phyloP scores from a whole-genome alignment of 2,888 invertebrate genomes.

The Gari tellinella region DNA sequence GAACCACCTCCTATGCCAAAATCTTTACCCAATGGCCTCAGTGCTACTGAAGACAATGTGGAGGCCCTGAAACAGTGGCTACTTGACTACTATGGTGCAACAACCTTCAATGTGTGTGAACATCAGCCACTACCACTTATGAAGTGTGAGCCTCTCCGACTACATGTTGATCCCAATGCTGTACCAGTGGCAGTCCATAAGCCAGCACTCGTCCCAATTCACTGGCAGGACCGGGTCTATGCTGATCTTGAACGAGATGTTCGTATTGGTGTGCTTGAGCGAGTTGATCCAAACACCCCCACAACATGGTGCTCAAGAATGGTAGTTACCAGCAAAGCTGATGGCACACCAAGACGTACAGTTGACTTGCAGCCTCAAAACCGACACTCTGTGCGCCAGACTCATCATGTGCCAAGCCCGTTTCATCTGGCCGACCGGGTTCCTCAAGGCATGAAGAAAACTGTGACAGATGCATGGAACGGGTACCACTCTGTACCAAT shows the following conservation, averaged over 20 bases:
- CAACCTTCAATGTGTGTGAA: slow-evolving; percentile 37
- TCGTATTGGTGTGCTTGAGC: slow-evolving; percentile 40
- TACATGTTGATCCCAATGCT: slow-evolving; percentile 47
- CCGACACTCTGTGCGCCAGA: slow-evolving; percentile 34
- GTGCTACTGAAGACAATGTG: slow-evolving; percentile 36
- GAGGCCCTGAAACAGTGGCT: slow-evolving; percentile 32
- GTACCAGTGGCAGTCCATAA: slow-evolving; percentile 45
- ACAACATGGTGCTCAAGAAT: slow-evolving; percentile 42
- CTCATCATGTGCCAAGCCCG: slow-evolving; percentile 56
- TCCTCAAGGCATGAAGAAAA: slow-evolving; percentile 51
- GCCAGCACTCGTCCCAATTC: slow-evolving; percentile 39
- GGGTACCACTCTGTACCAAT: slow-evolving; percentile 49
- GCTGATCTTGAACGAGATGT: slow-evolving; percentile 44
- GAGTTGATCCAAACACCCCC: slow-evolving; percentile 26
- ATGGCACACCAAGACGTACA: slow-evolving; percentile 29
- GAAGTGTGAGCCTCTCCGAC: slow-evolving; percentile 51
- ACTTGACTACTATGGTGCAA: slow-evolving; percentile 39
- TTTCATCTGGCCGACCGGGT: slow-evolving; percentile 47
- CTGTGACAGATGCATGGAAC: slow-evolving; percentile 50
- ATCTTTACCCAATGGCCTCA: slow-evolving; percentile 28
- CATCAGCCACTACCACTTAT: slow-evolving; percentile 53
- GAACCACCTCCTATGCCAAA: slow-evolving; percentile 22
- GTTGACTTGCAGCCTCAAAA: slow-evolving; percentile 38
- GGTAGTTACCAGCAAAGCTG: slow-evolving; percentile 31
- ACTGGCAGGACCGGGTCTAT: slow-evolving; percentile 42